Evolutionary conservation across 1,140 invertebrate genomes (phyloP).

Genomic region (Drosophila tropicalis): DNA sequence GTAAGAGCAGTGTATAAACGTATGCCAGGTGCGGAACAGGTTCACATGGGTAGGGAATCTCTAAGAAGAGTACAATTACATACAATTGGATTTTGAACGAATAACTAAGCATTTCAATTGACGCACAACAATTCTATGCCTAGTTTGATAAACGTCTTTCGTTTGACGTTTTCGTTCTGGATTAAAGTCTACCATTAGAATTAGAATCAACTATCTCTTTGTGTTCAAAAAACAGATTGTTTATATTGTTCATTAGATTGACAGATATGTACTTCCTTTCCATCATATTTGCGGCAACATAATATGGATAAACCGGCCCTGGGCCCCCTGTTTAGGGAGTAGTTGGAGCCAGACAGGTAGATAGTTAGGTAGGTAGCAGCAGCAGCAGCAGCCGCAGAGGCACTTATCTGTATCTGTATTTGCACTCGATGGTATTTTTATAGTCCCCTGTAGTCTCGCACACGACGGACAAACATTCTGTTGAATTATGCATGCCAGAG

Average conservation of each 20-base stretch:
- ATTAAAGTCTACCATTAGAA: no score
- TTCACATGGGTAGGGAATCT: no score
- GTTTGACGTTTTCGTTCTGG: no score
- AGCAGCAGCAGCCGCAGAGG: slow-evolving; percentile 21
- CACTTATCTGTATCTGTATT: slow-evolving; percentile 61
- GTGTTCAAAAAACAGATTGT: no score
- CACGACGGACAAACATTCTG: slow-evolving; percentile 55
- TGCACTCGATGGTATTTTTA: slow-evolving; percentile 68
- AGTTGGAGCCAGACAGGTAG: slow-evolving; percentile 49
- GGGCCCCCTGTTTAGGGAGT: slow-evolving; percentile 13
- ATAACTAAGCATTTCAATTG: no score
- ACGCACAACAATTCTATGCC: no score
- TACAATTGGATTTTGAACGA: no score
- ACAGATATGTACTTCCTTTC: neutral
- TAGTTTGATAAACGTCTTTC: no score
- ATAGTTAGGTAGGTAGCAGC: slow-evolving; percentile 34
- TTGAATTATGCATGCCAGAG: slow-evolving; percentile 69
- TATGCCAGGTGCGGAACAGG: neutral
- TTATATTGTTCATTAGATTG: no score
- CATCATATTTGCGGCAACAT: neutral
- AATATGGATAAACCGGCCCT: neutral
- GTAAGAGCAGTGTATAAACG: slow-evolving; percentile 2
- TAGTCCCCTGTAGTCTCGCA: slow-evolving; percentile 42
- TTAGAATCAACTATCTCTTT: no score
- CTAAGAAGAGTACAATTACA: no score